phyloP scores from a whole-genome alignment of 1,140 invertebrate species.

The Trichogramma pretiosum region DNA sequence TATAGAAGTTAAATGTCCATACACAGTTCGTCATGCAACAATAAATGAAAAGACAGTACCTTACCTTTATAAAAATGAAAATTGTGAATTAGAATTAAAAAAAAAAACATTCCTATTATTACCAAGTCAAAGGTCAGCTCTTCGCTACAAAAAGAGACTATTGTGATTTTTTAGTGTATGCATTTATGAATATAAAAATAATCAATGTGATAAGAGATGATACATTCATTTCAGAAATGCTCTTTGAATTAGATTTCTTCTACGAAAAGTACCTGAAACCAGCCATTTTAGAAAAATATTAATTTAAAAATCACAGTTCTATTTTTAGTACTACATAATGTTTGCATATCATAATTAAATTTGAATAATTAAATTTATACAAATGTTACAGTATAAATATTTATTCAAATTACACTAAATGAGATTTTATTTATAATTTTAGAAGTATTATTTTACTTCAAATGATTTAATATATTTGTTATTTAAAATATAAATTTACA shows the following conservation, averaged over 20 bases:
- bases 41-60: conserved; percentile 1
- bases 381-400: no score
- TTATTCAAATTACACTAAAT: no score
- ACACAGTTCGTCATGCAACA: background rate
- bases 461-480: background rate
- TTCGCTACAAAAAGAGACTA: background rate
- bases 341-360: background rate
- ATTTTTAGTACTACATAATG: background rate
- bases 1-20: conserved; percentile 22
- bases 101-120: background rate
- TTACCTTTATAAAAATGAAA: conserved; percentile 6
- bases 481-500: no score
- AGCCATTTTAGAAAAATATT: background rate
- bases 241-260: background rate
- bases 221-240: background rate
- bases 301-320: background rate
- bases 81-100: background rate
- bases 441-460: background rate
- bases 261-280: background rate
- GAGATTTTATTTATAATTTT: background rate
- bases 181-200: background rate
- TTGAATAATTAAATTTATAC: background rate
- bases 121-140: background rate
- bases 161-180: background rate
- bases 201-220: background rate